Evolutionary conservation across 2,113 vertebrate genomes (phyloP).

Genomic region (Brachirus orientalis): DNA sequence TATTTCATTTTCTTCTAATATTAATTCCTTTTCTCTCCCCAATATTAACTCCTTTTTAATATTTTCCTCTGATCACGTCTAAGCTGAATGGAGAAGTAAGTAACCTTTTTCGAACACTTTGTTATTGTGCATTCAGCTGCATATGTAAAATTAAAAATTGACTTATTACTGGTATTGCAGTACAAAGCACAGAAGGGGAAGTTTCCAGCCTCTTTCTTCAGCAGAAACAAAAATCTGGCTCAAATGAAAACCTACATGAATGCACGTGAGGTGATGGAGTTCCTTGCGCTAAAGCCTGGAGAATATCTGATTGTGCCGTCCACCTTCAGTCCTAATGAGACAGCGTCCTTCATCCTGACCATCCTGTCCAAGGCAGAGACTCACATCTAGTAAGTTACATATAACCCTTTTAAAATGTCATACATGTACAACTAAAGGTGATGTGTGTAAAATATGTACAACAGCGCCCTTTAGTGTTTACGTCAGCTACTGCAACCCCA

Average conservation of each 20-base stretch:
- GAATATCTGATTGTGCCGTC: constrained; percentile 78
- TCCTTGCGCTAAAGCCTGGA: constrained; percentile 57
- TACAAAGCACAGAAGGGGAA: constrained; percentile 43
- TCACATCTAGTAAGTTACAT: constrained; percentile 61
- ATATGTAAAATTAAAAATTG: too few relatives aligned
- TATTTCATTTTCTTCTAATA: neutral
- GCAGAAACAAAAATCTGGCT: neutral
- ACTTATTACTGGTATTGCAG: too few relatives aligned
- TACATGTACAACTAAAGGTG: too few relatives aligned
- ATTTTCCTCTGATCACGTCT: constrained; percentile 17
- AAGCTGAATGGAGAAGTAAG: constrained; percentile 73
- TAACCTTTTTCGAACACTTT: constrained; percentile 8
- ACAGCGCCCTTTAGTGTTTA: too few relatives aligned
- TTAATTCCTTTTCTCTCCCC: neutral
- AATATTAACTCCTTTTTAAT: neutral
- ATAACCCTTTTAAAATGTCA: too few relatives aligned
- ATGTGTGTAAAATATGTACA: too few relatives aligned
- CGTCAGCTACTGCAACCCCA: too few relatives aligned
- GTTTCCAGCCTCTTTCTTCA: constrained; percentile 74
- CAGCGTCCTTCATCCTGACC: constrained; percentile 69
- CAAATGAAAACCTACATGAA: constrained; percentile 46
- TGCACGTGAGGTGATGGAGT: constrained; percentile 68
- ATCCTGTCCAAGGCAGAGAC: constrained; percentile 66
- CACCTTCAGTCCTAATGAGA: constrained; percentile 58
- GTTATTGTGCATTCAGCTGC: too few relatives aligned